Evolutionary conservation across 2,888 invertebrate species (phyloP).

Genomic region (Tribolium freemani): DNA sequence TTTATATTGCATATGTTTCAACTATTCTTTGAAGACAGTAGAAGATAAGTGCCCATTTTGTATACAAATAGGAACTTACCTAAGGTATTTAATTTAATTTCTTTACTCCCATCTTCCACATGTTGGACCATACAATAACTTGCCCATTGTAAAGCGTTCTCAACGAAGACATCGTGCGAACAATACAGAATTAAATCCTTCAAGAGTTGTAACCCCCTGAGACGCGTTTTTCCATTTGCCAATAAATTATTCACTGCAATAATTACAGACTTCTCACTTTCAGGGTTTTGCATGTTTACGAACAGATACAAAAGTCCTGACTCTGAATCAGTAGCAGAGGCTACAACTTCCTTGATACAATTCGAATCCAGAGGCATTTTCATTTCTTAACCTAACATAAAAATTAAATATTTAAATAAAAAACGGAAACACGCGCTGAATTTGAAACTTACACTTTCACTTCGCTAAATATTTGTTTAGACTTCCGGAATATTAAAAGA

Average conservation of each 20-base stretch:
- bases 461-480: too few relatives aligned
- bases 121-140: background rate
- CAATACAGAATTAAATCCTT: conserved; percentile 2
- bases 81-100: conserved; percentile 6
- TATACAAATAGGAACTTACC: too few relatives aligned
- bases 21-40: too few relatives aligned
- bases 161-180: background rate
- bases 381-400: background rate
- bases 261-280: conserved; percentile 1
- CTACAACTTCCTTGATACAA: background rate
- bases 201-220: conserved; percentile 1
- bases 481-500: too few relatives aligned
- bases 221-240: conserved; percentile 5
- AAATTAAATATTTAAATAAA: too few relatives aligned
- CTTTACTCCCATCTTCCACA: conserved; percentile 1
- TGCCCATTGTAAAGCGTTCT: conserved; percentile 8
- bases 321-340: background rate
- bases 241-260: conserved; percentile 2
- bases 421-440: too few relatives aligned
- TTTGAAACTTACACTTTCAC: too few relatives aligned
- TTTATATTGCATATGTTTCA: too few relatives aligned
- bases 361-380: background rate
- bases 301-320: background rate
- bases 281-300: background rate
- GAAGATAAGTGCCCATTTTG: too few relatives aligned